Evolutionary conservation across 2,113 vertebrate species (phyloP).

Genomic region (Solea senegalensis): DNA sequence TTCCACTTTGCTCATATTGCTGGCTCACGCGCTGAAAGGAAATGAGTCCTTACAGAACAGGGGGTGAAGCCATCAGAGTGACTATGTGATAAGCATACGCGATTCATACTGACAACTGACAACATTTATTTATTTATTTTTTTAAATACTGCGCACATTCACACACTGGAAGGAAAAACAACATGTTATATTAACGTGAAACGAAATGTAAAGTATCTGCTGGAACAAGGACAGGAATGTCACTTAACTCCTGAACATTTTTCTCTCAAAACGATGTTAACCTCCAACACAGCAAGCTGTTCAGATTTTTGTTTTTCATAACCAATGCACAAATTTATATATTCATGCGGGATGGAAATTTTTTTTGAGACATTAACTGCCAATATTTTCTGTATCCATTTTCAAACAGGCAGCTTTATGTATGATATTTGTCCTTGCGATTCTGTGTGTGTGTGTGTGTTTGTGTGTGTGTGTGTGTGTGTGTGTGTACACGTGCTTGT

Average conservation of each 20-base stretch:
- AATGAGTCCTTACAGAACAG: slow-evolving; percentile 41
- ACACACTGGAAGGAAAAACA: too few species aligned
- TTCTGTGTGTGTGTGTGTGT: slow-evolving; percentile 20
- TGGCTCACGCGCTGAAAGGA: slow-evolving; percentile 41
- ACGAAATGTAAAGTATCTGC: too few species aligned
- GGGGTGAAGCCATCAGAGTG: slow-evolving; percentile 51
- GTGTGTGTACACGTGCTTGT: slow-evolving; percentile 27
- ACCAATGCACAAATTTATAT: neutral
- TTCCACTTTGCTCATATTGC: neutral
- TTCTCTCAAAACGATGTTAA: too few species aligned
- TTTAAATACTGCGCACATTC: too few species aligned
- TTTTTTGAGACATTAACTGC: slow-evolving; percentile 29
- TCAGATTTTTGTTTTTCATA: too few species aligned
- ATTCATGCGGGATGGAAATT: neutral
- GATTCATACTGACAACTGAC: neutral
- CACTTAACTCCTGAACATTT: too few species aligned
- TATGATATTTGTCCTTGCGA: slow-evolving; percentile 9
- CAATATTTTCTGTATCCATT: slow-evolving; percentile 24
- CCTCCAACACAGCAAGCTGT: too few species aligned
- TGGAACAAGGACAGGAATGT: too few species aligned
- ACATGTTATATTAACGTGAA: too few species aligned
- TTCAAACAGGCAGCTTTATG: slow-evolving; percentile 29
- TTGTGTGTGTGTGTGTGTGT: neutral
- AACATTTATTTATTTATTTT: neutral
- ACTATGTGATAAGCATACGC: slow-evolving; percentile 25